phyloP scores from a whole-genome alignment of 1,140 invertebrate species.

The Trachelipus rathkii region DNA sequence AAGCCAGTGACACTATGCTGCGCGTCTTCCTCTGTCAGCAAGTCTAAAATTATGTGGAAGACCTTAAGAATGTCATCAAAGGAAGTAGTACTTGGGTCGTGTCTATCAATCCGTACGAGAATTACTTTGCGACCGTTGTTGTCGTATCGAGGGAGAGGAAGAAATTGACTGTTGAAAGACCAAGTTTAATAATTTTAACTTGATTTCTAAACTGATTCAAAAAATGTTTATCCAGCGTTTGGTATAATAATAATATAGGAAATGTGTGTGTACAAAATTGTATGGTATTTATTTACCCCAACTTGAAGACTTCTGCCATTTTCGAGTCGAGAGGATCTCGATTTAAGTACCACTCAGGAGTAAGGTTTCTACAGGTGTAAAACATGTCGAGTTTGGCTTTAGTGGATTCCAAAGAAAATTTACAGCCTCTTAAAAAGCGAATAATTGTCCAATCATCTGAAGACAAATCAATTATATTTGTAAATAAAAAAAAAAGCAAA shows the following conservation, averaged over 20 bases:
- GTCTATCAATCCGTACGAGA: conserved; percentile 22
- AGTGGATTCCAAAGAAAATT: conserved; percentile 73
- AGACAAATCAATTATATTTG: too few species aligned
- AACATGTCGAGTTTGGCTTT: conserved; percentile 75
- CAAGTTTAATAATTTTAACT: not conserved
- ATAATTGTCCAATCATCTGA: conserved; percentile 62
- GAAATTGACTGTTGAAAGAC: not conserved
- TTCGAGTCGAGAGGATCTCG: conserved; percentile 54
- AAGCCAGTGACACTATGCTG: conserved; percentile 52
- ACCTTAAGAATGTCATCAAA: conserved; percentile 5
- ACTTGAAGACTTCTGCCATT: conserved; percentile 63
- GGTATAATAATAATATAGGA: too few species aligned
- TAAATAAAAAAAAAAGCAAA: too few species aligned
- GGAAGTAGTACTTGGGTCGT: conserved; percentile 9
- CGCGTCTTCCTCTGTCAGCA: conserved; percentile 54
- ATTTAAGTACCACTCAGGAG: conserved; percentile 73
- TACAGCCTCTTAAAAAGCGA: conserved; percentile 74
- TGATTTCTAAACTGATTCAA: not conserved
- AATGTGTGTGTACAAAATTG: too few species aligned
- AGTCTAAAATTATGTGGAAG: conserved; percentile 50
- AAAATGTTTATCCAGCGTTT: too few species aligned
- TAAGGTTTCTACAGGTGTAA: conserved; percentile 72
- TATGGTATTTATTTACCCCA: conserved; percentile 58
- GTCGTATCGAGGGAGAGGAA: conserved; percentile 34
- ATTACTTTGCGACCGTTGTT: conserved; percentile 27